Conservation (phyloP, 2,797 vertebrate species). For the Heliangelus exortis region DNA sequence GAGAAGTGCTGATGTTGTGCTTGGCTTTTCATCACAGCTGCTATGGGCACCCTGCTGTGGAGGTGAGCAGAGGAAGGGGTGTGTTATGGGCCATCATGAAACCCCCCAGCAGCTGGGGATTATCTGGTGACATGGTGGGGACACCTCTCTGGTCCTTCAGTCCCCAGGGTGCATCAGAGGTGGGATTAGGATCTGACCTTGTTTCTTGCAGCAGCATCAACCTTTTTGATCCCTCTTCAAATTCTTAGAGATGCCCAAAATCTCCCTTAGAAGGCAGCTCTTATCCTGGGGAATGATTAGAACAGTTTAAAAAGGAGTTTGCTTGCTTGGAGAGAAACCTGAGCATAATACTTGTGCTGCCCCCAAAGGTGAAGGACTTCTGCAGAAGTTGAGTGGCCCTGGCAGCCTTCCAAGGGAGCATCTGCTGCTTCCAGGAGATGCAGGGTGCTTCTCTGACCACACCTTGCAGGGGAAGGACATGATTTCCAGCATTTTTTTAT, state of each 20-base stretch:
- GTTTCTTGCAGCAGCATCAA: background rate
- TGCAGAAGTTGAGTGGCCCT: background rate
- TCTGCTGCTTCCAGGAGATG: background rate
- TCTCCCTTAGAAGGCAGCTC: background rate
- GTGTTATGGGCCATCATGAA: background rate
- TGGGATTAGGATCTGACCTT: background rate
- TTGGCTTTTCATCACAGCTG: background rate
- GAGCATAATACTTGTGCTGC: background rate
- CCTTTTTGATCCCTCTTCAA: background rate
- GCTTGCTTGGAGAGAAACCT: background rate
- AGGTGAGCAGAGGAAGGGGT: background rate
- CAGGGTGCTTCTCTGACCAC: background rate
- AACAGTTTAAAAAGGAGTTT: background rate
- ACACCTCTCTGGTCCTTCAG: background rate
- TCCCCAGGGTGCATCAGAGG: fast-evolving
- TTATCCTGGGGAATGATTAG: background rate
- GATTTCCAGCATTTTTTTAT: background rate
- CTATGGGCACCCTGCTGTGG: background rate
- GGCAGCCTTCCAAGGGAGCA: background rate
- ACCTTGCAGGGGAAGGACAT: background rate
- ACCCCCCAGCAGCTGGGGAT: background rate
- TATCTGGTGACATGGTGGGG: fast-evolving
- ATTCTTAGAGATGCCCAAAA: background rate
- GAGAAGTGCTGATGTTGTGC: fast-evolving
- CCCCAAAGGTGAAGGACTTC: background rate